A percentile compares a stretch with the other conserved stretches of the same genome.
These are phyloP conservation scores for Marasmarcha lunaedactyla DNA, from an alignment of 2,888 invertebrate species.

Conservation along the genomic window DNA sequence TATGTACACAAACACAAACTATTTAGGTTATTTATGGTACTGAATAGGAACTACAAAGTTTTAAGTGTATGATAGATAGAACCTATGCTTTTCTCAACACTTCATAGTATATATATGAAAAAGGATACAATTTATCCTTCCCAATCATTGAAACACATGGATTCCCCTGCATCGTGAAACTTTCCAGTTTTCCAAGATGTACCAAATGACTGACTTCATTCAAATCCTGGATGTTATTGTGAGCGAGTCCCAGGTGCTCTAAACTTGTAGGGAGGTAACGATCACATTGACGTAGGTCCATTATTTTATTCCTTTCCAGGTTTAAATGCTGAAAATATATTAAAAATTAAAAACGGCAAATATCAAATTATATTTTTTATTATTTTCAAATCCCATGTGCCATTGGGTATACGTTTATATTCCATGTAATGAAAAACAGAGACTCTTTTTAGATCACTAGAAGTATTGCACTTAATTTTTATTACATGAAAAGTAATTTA, in stretches of 20 bases:
- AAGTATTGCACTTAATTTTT: too few species aligned
- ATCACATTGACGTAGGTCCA: constrained; percentile 84
- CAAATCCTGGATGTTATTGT: constrained; percentile 86
- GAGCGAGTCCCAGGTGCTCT: constrained; percentile 81
- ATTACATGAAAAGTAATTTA: too few species aligned
- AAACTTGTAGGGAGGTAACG: constrained; percentile 83
- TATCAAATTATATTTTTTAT: not conserved
- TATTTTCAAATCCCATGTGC: too few species aligned
- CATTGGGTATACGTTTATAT: too few species aligned
- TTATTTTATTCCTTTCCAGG: constrained; percentile 88
- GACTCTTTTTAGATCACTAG: too few species aligned
- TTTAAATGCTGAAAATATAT: constrained; percentile 77
- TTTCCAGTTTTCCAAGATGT: constrained; percentile 80
- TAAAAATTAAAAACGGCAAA: not conserved
- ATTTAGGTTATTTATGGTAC: too few species aligned
- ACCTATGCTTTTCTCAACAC: too few species aligned
- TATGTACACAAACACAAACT: too few species aligned
- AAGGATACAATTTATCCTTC: constrained; percentile 82
- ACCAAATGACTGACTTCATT: constrained; percentile 88
- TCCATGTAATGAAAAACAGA: too few species aligned
- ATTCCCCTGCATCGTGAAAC: constrained; percentile 88
- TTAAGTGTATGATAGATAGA: too few species aligned
- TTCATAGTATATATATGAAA: too few species aligned
- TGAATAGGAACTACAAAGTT: too few species aligned
- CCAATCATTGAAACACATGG: constrained; percentile 87